Evolutionary conservation across 2,888 invertebrate species (phyloP), one percentile per base, ranked within the genome.

Genomic region (Scrobipalpa atriplicella): DNA sequence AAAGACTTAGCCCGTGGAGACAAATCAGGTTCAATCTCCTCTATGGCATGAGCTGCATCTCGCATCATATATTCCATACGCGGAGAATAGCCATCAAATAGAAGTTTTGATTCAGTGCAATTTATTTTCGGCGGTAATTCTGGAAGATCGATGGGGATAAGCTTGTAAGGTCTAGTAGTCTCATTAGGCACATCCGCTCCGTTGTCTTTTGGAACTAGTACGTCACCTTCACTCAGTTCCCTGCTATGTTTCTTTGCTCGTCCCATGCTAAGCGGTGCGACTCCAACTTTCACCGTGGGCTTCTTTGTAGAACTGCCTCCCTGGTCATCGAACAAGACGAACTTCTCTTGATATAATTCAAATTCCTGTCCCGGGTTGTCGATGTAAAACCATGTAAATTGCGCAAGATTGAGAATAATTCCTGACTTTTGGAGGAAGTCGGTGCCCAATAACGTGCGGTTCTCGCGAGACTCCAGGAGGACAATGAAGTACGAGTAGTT

Each of bases 401-500:
- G n/a, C n/a, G 51, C 41, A 51, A 51, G 6, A 19, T 63, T 67
- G 51, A 36, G 58, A 19, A 65, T 62, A n/a, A 51, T 63, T 13
- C 19, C 43, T 9, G 63, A 47, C 8, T 51, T 1, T 38, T n/a
- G 9, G 2, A 63, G 2, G 36, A 63, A 63, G 1, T 43, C 51
- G 8, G 51, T 63, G 3, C 74, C 71, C 1, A 76, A 47, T 11
- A 76, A 67, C 0, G 76, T 75, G 11, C 66, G 43, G 56, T 73
- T 74, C 2, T 71, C 68, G 0, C 58, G 56, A 0, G 69, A 68
- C 19, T 72, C 72, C 6, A 75, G 75, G 2, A 76, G 69, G 8
- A 73, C 72, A 13, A 73, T 64, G 21, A 78, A 74, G 0, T 69
- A 67, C 1, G 76, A 74, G 0, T 13, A 18, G n/a, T 62, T 16